Percentiles rank a stretch among this genome's conserved stretches.
Evolutionary conservation across 2,888 invertebrate species (phyloP).

Genomic region (Andrena minutula): DNA sequence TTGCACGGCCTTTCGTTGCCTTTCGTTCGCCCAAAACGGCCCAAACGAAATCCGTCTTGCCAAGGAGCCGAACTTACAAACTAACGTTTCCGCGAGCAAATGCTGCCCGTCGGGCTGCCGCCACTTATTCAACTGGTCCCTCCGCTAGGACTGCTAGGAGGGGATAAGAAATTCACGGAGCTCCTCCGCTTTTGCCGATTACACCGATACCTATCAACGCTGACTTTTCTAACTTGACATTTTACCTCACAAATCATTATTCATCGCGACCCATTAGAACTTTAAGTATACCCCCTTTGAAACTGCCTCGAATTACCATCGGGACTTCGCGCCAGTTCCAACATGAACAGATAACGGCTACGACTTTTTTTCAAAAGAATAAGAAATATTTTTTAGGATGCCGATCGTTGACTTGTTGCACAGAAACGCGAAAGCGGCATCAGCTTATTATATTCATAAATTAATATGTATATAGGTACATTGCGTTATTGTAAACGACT

Average conservation of each 20-base stretch:
- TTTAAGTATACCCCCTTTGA: neutral
- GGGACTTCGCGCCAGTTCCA: no score
- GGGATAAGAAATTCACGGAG: constrained; percentile 41
- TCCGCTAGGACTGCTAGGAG: constrained; percentile 4
- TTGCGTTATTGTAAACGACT: neutral
- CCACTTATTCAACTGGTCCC: constrained; percentile 47
- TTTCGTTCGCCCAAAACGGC: neutral
- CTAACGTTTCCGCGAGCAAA: constrained; percentile 38
- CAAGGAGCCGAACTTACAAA: constrained; percentile 1
- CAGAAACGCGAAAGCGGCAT: no score
- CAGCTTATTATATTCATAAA: neutral
- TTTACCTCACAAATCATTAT: neutral
- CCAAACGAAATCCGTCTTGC: neutral
- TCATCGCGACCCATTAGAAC: neutral
- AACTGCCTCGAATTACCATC: neutral
- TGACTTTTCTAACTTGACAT: neutral
- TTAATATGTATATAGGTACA: no score
- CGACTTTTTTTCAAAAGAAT: no score
- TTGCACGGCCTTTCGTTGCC: constrained; percentile 23
- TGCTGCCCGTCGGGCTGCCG: constrained; percentile 37
- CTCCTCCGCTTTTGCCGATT: constrained; percentile 3
- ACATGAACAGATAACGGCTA: no score
- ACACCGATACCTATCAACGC: neutral
- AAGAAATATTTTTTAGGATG: no score
- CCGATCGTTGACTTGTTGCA: no score